Evolutionary conservation across 2,888 invertebrate genomes (phyloP), one percentile per base, ranked within the genome.

Genomic region (Hofmannophila pseudospretella): DNA sequence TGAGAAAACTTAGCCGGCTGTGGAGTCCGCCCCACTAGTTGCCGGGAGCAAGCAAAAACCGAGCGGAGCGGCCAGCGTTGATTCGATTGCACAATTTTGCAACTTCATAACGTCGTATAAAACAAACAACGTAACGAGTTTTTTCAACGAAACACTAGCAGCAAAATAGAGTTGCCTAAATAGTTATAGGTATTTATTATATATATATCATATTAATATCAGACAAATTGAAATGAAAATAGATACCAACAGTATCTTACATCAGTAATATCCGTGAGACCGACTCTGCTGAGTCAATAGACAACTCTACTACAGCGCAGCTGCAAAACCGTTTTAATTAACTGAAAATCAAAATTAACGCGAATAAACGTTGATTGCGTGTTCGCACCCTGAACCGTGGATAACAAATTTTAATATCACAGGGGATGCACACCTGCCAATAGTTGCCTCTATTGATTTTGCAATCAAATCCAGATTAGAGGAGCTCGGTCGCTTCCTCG

Each of bases 371-470:
- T 56, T 66, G 65, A 72, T 71, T 66, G 59, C 60, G 59, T 64
- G 63, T 67, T 67, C 54, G 60, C 63, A 49, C 66, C 65, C 66
- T 63, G 60, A 67, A 60, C 54, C 54, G 47, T 41, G 45, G 50
- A 44, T 41, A 55, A 53, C 63, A 67, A 73, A 79, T 75, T 77
- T 77, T 72, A 73, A 79, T 78, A 78, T 68, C 61, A 62, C 54
- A 53, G 52, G 42, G 49, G 50, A 42, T 58, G 50, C 62, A 52
- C 73, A 79, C 74, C 75, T 76, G 71, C 57, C 68, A 54, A 72
- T 77, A 78, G 74, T 71, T 68, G 59, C 61, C 65, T 54, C 54
- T 78, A 84, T 82, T 71, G 84, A 84, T 82, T 84, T 82, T 76
- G 72, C 76, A 81, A 82, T 82, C 71, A 82, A 76, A 73, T 55